Percentiles rank a stretch among this genome's conserved stretches.
These are phyloP conservation scores for Sinella curviseta DNA, from an alignment of 1,140 invertebrate genomes.

Conservation along the genomic window DNA sequence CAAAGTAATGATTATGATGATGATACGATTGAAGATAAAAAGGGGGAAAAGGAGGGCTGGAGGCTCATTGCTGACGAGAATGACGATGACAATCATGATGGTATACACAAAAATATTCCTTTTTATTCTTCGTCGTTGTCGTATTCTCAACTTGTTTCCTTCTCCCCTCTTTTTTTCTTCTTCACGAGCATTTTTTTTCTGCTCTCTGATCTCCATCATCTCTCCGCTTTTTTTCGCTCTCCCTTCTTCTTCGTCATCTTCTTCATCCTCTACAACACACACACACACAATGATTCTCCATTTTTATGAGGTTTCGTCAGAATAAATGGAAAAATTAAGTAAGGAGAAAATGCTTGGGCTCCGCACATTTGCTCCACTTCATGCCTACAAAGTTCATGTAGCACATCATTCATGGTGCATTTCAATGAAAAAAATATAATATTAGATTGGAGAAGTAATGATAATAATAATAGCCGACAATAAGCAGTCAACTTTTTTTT, in stretches of 20 bases:
- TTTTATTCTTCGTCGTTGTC: background rate
- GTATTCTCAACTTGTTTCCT: background rate
- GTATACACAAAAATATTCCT: background rate
- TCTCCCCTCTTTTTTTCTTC: background rate
- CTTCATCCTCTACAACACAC: too few species aligned
- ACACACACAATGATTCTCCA: background rate
- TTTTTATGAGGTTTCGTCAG: constrained; percentile 21
- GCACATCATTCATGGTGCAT: background rate
- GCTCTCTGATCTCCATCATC: constrained; percentile 14
- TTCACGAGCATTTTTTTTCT: background rate
- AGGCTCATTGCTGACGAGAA: constrained; percentile 18
- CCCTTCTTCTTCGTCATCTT: background rate
- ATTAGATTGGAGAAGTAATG: background rate
- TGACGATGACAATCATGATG: constrained; percentile 16
- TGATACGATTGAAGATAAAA: constrained; percentile 19
- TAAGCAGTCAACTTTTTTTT: background rate
- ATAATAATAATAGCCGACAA: background rate
- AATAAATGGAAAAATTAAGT: constrained; percentile 13
- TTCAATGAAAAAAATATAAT: background rate
- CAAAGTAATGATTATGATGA: constrained; percentile 10
- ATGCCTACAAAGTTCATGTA: background rate
- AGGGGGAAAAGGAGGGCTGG: background rate
- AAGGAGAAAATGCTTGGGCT: background rate
- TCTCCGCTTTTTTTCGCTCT: background rate
- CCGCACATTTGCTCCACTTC: background rate